Evolutionary conservation across 2,888 invertebrate genomes (phyloP), one percentile per base, ranked within the genome.

Genomic region (Prosapia bicincta): DNA sequence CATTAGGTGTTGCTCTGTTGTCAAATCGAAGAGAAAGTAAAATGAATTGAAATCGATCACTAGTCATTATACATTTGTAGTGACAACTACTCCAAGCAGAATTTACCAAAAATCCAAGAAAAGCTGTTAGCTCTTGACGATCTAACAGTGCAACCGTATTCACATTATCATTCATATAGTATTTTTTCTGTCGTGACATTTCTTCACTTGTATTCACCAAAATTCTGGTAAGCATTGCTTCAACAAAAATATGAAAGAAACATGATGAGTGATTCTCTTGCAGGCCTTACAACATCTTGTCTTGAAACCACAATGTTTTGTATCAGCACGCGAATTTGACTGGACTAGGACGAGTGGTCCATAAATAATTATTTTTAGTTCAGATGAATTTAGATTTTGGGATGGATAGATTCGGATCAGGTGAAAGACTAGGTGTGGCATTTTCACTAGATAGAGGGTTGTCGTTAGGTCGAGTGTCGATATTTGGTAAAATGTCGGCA

Each of bases 21-120:
- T 70, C 38, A 70, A 70, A 70, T 38, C 38, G 25, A 38, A 70
- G 70, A 38, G 32, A 38, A 38, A 38, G 30, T 38, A 32, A 38
- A 25, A 70, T 70, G 25, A 70, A 70, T 13, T 70, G 38, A 20
- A 70, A n/a, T n/a, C n/a, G n/a, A n/a, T n/a, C n/a, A n/a, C n/a
- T n/a, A n/a, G n/a, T n/a, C n/a, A n/a, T n/a, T 23, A 15, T 38
- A 38, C 23, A 38, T 25, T 38, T 38, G 70, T 70, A 70, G 20
- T 38, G 23, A 38, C 20, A 70, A 38, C 70, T 38, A 70, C 70
- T 70, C 15, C 32, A 69, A 28, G 26, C 38, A 70, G 28, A 30
- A 30, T 69, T 70, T 25, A 70, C 70, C 32, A 70, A 70, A 20
- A 70, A n/a, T 38, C 32, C 24, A n/a, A n/a, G n/a, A n/a, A n/a